Conservation (phyloP, 2,888 invertebrate species). For the Epistrophe eligans region DNA sequence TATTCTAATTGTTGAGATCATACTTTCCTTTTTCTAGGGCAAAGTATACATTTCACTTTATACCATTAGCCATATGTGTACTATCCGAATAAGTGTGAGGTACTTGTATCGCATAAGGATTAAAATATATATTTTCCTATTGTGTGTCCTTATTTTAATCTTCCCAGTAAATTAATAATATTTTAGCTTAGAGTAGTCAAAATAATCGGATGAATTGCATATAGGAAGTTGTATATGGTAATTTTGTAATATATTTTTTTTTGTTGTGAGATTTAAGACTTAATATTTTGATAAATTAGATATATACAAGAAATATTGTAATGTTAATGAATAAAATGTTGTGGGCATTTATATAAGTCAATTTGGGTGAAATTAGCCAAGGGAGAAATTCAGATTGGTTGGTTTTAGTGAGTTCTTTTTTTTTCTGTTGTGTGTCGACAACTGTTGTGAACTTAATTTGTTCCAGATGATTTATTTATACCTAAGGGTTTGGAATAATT, state of each 20-base stretch:
- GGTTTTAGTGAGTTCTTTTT: not conserved
- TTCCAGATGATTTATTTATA: constrained; percentile 66
- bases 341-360: constrained; percentile 46
- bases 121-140: constrained; percentile 39
- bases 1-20: constrained; percentile 62
- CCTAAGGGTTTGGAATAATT: not conserved
- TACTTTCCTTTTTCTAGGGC: not conserved
- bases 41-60: constrained; percentile 32
- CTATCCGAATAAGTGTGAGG: constrained; percentile 39
- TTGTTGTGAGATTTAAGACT: constrained; percentile 40
- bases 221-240: constrained; percentile 63
- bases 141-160: constrained; percentile 32
- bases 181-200: constrained; percentile 57
- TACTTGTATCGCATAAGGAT: constrained; percentile 57
- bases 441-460: constrained; percentile 70
- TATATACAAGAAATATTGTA: not conserved
- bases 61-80: constrained; percentile 70
- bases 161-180: constrained; percentile 58
- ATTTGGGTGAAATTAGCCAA: constrained; percentile 17
- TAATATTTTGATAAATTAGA: constrained; percentile 10
- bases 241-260: constrained; percentile 44
- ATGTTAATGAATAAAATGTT: constrained; percentile 34
- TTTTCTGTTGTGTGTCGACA: constrained; percentile 31
- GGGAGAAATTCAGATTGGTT: not conserved
- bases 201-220: constrained; percentile 66